These are phyloP conservation scores for Takifugu rubripes DNA, from an alignment of 2,797 vertebrate genomes.

Conservation along the genomic window DNA sequence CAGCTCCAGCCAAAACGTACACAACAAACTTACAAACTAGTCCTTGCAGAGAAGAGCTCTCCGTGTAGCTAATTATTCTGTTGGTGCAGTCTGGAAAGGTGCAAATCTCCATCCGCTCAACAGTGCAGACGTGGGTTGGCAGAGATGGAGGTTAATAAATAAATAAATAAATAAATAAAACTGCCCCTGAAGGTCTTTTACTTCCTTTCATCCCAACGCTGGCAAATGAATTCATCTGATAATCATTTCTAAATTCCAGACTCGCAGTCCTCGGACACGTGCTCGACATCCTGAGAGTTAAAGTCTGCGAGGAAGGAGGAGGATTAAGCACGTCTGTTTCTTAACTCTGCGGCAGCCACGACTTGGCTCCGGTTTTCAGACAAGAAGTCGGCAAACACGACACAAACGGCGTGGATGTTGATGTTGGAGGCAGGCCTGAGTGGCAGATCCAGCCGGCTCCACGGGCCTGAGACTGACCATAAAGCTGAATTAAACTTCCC, in stretches of 20 bases:
- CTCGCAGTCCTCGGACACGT: slow-evolving; percentile 12
- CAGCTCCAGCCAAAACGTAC: neutral
- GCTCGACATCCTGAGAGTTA: slow-evolving; percentile 9
- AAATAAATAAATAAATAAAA: no score
- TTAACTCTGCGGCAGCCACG: slow-evolving; percentile 12
- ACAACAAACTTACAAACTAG: slow-evolving; percentile 2
- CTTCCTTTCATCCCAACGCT: neutral
- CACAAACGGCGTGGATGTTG: neutral
- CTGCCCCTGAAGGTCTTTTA: neutral
- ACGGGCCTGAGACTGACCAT: neutral
- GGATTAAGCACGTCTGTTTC: slow-evolving; percentile 27
- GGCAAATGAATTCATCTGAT: neutral
- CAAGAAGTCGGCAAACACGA: slow-evolving; percentile 5
- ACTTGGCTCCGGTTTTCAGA: slow-evolving; percentile 2
- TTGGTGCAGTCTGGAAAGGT: no score
- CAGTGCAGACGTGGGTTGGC: no score
- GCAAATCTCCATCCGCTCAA: no score
- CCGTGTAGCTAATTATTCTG: no score
- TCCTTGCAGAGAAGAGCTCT: no score
- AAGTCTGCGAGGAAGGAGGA: slow-evolving; percentile 28
- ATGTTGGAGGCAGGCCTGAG: no score
- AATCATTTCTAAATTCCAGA: slow-evolving; percentile 15
- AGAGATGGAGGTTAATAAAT: no score
- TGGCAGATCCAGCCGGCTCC: no score
- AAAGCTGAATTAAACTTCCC: slow-evolving; percentile 13